A percentile compares a stretch with the other conserved stretches of the same genome.
Conservation (phyloP, 1,140 invertebrate species). For the Subanguina moxae region DNA sequence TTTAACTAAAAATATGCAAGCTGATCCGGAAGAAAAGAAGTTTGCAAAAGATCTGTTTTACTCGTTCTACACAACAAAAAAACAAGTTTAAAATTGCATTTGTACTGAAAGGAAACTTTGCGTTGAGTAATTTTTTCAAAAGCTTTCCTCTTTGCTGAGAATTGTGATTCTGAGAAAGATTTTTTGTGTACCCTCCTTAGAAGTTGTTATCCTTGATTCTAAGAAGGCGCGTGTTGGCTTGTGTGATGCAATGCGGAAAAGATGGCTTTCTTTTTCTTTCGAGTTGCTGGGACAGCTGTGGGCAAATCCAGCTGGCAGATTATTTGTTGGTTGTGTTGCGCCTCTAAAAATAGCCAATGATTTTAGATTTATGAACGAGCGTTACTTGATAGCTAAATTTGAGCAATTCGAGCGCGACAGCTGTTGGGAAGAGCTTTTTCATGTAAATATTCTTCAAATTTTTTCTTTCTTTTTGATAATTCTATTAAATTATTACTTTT, state of each 20-base stretch:
- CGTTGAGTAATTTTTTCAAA: no score
- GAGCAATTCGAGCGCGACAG: constrained; percentile 29
- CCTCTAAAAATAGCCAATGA: constrained; percentile 7
- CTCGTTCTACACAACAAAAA: no score
- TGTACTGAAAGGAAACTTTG: no score
- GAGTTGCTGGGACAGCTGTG: constrained; percentile 1
- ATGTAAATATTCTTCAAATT: constrained; percentile 10
- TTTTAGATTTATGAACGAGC: constrained; percentile 24
- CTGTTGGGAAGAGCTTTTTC: constrained; percentile 32
- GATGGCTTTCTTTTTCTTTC: neutral
- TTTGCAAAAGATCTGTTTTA: no score
- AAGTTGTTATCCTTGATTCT: neutral
- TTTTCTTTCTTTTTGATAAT: constrained; percentile 8
- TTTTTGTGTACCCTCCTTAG: no score
- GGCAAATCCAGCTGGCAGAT: neutral
- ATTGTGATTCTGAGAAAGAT: no score
- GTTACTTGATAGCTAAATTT: constrained; percentile 27
- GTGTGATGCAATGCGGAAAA: neutral
- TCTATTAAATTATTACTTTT: constrained; percentile 17
- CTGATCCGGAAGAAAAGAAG: no score
- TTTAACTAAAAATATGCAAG: no score
- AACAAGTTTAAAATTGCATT: no score
- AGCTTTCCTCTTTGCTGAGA: no score
- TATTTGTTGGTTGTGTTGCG: neutral
- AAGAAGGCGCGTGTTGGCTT: neutral